Percentiles rank a stretch among this genome's conserved stretches.
These are phyloP conservation scores for Phoebastria nigripes DNA, from an alignment of 2,797 vertebrate species.

Conservation along the genomic window DNA sequence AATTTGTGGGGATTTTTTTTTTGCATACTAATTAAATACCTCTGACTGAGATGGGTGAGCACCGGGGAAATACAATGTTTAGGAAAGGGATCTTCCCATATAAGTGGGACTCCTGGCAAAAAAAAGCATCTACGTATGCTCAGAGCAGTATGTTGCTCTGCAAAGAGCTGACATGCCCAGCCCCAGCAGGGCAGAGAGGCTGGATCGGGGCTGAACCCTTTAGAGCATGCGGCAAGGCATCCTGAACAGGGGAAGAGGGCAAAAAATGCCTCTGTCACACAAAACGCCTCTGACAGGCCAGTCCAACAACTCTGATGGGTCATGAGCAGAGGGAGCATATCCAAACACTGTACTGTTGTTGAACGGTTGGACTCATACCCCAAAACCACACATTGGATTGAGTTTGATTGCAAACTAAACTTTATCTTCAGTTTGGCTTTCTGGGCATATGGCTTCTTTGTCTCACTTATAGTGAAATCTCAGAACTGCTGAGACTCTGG, in stretches of 20 bases:
- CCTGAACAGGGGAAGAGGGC: neutral
- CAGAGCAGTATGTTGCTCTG: neutral
- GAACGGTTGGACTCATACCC: neutral
- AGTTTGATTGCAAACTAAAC: neutral
- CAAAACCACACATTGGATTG: neutral
- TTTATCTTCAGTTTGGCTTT: neutral
- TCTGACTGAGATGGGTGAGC: neutral
- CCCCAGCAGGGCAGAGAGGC: rapidly evolving
- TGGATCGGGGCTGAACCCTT: neutral
- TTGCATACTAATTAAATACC: neutral
- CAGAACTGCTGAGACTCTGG: neutral
- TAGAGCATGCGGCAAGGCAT: neutral
- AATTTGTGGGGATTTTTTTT: neutral
- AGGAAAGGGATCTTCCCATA: neutral
- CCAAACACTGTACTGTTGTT: neutral
- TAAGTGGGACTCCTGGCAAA: neutral
- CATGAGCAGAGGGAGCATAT: neutral
- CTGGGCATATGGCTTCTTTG: neutral
- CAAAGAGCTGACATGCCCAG: neutral
- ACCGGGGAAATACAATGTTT: neutral
- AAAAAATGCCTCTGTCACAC: neutral
- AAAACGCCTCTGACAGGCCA: neutral
- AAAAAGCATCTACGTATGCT: neutral
- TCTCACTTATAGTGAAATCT: neutral
- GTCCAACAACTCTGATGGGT: neutral